These are phyloP conservation scores for Artemia franciscana DNA, from an alignment of 1,140 invertebrate species.

Conservation along the genomic window DNA sequence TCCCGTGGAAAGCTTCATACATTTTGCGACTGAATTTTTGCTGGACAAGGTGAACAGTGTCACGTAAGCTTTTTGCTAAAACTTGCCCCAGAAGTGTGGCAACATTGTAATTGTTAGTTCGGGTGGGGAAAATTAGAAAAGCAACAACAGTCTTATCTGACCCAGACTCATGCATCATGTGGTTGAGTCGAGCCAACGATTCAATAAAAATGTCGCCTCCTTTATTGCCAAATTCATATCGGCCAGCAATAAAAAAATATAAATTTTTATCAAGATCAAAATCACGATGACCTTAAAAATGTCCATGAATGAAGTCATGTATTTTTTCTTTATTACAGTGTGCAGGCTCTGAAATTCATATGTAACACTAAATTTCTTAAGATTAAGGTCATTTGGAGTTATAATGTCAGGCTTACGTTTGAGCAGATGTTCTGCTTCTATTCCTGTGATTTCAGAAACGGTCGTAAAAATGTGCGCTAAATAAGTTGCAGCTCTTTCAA, in stretches of 20 bases:
- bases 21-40: conserved; percentile 78
- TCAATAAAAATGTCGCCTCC: conserved; percentile 99
- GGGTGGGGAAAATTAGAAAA: conserved; percentile 93
- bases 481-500: conserved; percentile 84
- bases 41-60: conserved; percentile 88
- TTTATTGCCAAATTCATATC: conserved; percentile 98
- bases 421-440: conserved; percentile 84
- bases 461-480: conserved; percentile 90
- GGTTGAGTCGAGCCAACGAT: conserved; percentile 79
- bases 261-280: conserved; percentile 97
- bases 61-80: conserved; percentile 79
- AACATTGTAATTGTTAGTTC: conserved; percentile 97
- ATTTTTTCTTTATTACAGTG: conserved; percentile 93
- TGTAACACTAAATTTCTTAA: conserved; percentile 91
- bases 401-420: conserved; percentile 92
- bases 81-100: conserved; percentile 92
- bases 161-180: conserved; percentile 65
- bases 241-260: conserved; percentile 95
- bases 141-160: conserved; percentile 86
- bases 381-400: conserved; percentile 94
- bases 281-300: conserved; percentile 97
- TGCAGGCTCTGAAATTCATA: conserved; percentile 99
- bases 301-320: conserved; percentile 88
- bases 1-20: conserved; percentile 76
- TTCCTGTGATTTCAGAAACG: conserved; percentile 87